A percentile compares a stretch with the other conserved stretches of the same genome.
Conservation (phyloP, 2,113 vertebrate species). For the Actenoides lindsayi region DNA sequence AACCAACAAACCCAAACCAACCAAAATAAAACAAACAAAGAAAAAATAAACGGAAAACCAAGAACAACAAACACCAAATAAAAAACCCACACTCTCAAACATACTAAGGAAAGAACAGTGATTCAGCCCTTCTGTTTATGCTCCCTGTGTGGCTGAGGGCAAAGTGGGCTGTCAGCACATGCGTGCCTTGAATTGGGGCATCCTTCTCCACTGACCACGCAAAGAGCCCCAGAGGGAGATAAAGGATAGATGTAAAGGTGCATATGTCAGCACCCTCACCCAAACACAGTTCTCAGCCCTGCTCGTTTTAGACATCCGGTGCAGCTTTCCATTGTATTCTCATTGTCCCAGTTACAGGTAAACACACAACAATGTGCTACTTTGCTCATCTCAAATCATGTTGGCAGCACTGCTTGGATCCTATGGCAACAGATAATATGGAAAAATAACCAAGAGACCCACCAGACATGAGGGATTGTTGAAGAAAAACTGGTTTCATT, state of each 20-base stretch:
- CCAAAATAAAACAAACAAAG: background rate
- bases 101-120: background rate
- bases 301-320: background rate
- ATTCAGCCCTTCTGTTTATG: background rate
- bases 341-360: constrained; percentile 1
- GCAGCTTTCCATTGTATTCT: background rate
- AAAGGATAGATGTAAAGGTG: background rate
- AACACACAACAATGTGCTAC: background rate
- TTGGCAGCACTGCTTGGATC: background rate
- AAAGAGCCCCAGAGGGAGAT: background rate
- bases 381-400: constrained; percentile 1
- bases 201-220: background rate
- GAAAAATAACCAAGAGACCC: constrained; percentile 11
- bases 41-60: background rate
- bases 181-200: background rate
- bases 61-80: background rate
- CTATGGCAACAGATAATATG: background rate
- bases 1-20: too few relatives aligned
- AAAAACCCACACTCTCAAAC: background rate
- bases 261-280: background rate
- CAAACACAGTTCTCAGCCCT: background rate
- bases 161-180: background rate
- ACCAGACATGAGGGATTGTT: background rate
- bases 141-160: background rate
- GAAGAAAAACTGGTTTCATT: background rate